Base-by-base conservation (phyloP, 1,140 invertebrate species). In the Fragariocoptes setiger region DNA sequence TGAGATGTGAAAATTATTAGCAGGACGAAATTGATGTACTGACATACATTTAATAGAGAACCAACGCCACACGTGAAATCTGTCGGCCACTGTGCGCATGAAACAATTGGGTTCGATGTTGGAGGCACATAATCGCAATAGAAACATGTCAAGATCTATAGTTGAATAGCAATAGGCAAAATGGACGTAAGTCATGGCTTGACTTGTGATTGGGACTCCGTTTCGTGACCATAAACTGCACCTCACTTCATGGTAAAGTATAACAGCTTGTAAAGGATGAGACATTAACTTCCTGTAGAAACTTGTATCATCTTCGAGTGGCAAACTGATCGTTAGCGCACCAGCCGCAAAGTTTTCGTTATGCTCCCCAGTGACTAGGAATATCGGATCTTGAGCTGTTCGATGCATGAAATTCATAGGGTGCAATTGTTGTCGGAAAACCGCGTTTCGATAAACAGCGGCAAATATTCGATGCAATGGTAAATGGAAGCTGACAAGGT, bases 101-200 rank as follows among this genome's bases (percentile, higher is more conserved):
- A 88, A 88, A 45, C 71, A 66, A 52, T 82, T 74, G 3, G 78
- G 68, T 42, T 74, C 71, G 43, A 92, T 60, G 52, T 79, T 71
- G 2, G 75, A 79, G 25, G 78, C 77, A 60, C 80, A 86, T 16
- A 92, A 68, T 67, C 86, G 80, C 41, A 88, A 56, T 38, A 92
- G 67, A 61, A 80, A 94, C 31, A 94, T 62, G 63, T 94, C 86
- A 50, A 85, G 76, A 61, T 94, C 86, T 0, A 86, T 76, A 76
- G 92, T 88, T 1, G 83, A 90, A 58, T 88, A 90, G 60, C 82
- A 90, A 60, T 94, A 94, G 61, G 94, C 88, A 44, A 79, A 85
- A 56, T 94, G 86, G 47, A 92, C 82, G 54, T 94, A 95, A 16
- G 86, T 92, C 80, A 94, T 92, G 3, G 85, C 83, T 61, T 94